A percentile compares a stretch with the other conserved stretches of the same genome.
These are phyloP conservation scores for Axea sp. DNA, from an alignment of 2,888 invertebrate species.

Conservation along the genomic window DNA sequence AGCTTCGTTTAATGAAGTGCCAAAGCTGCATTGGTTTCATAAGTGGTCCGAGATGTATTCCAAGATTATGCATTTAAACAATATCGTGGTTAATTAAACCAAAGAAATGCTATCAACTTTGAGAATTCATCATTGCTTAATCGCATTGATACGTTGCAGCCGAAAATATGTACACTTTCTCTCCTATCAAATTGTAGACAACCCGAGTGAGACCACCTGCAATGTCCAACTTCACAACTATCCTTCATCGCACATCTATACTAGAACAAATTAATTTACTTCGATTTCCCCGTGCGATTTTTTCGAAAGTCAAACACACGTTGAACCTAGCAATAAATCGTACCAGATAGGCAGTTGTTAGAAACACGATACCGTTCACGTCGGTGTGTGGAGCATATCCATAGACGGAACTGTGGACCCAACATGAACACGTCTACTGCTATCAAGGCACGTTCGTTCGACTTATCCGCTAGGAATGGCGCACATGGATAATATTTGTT, in stretches of 20 bases:
- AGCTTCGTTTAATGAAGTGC: too few species aligned
- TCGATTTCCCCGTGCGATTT: conserved; percentile 26
- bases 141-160: too few species aligned
- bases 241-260: conserved; percentile 32
- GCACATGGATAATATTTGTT: conserved; percentile 54
- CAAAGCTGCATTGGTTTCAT: too few species aligned
- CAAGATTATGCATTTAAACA: too few species aligned
- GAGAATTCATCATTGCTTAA: too few species aligned
- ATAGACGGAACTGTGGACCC: conserved; percentile 20
- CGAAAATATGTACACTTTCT: too few species aligned
- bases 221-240: conserved; percentile 1
- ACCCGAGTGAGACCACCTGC: conserved; percentile 52
- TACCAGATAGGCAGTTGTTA: conserved; percentile 42
- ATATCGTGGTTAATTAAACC: too few species aligned
- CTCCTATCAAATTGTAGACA: conserved; percentile 13
- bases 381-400: conserved; percentile 25
- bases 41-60: too few species aligned
- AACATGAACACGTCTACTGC: conserved; percentile 55
- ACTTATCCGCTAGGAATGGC: conserved; percentile 49
- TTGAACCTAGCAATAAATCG: conserved; percentile 61
- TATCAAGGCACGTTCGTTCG: conserved; percentile 47
- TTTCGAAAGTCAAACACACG: conserved; percentile 40
- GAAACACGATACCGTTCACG: conserved; percentile 47
- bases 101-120: too few species aligned
- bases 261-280: conserved; percentile 45